Conservation (phyloP, 2,797 vertebrate genomes). For the Sebastes trivittatus region DNA sequence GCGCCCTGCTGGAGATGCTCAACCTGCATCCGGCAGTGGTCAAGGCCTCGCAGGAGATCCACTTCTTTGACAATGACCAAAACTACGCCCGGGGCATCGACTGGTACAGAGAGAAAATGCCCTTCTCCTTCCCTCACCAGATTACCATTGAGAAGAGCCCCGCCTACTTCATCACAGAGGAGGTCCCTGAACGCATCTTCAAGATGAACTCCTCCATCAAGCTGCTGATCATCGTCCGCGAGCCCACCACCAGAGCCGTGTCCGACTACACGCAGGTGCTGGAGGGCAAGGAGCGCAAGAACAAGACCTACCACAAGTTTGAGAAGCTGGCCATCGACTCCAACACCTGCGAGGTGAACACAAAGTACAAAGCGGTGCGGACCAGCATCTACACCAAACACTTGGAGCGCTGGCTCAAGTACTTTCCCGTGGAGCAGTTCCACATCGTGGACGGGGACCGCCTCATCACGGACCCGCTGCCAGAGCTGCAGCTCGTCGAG, state of each 20-base stretch:
- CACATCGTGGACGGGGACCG: conserved; percentile 94
- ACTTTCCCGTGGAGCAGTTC: conserved; percentile 94
- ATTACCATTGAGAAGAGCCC: conserved; percentile 98
- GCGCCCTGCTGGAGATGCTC: conserved; percentile 95
- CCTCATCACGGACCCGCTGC: conserved; percentile 93
- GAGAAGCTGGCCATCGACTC: conserved; percentile 93
- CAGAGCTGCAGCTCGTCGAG: conserved; percentile 94
- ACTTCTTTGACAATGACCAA: conserved; percentile 96
- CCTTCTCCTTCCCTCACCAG: conserved; percentile 94
- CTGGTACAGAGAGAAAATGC: conserved; percentile 97
- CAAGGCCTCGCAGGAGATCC: conserved; percentile 97
- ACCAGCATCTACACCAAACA: conserved; percentile 98
- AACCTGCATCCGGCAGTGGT: conserved; percentile 95
- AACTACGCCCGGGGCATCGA: conserved; percentile 94
- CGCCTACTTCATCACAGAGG: conserved; percentile 95
- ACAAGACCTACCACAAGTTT: conserved; percentile 96
- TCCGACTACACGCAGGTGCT: conserved; percentile 98
- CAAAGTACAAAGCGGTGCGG: conserved; percentile 95
- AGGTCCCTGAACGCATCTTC: conserved; percentile 97
- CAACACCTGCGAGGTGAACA: conserved; percentile 94
- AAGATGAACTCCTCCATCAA: conserved; percentile 98
- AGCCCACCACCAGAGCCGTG: conserved; percentile 94
- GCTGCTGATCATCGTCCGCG: conserved; percentile 93
- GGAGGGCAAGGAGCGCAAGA: conserved; percentile 96
- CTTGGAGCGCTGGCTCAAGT: conserved; percentile 94